A percentile compares a stretch with the other conserved stretches of the same genome.
phyloP scores from a whole-genome alignment of 2,888 invertebrate species.

The Clusia tigrina region DNA sequence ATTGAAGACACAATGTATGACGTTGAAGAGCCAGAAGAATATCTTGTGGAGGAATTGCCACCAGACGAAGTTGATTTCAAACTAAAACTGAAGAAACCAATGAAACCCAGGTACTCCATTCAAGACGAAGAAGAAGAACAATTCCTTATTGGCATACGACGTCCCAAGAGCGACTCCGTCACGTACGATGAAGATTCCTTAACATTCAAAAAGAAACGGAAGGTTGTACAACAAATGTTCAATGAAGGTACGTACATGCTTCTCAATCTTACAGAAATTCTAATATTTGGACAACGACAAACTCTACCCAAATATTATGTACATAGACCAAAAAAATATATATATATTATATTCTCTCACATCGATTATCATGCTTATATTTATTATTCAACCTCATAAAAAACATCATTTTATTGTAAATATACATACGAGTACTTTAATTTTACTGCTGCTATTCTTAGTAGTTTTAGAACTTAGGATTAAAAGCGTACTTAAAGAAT shows the following conservation, averaged over 20 bases:
- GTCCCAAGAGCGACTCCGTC: constrained; percentile 65
- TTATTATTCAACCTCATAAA: constrained; percentile 11
- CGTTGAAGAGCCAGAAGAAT: constrained; percentile 65
- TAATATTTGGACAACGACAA: no score
- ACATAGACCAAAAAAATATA: no score
- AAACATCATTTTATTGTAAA: no score
- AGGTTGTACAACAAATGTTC: constrained; percentile 72
- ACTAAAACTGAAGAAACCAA: constrained; percentile 63
- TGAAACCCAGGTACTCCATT: constrained; percentile 67
- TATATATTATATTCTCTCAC: background rate
- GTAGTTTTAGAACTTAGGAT: no score
- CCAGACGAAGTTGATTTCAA: constrained; percentile 65
- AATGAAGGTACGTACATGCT: constrained; percentile 56
- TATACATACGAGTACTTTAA: no score
- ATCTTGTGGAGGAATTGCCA: constrained; percentile 68
- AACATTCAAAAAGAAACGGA: constrained; percentile 75
- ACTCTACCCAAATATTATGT: no score
- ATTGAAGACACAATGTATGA: constrained; percentile 68
- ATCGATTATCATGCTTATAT: background rate
- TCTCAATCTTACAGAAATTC: background rate
- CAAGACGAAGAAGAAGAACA: constrained; percentile 69
- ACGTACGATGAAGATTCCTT: constrained; percentile 73
- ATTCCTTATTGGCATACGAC: constrained; percentile 66
- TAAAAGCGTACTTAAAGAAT: constrained; percentile 22
- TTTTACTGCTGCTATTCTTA: no score